These are phyloP conservation scores for Idaea straminata DNA, from an alignment of 2,888 invertebrate species.

Conservation along the genomic window DNA sequence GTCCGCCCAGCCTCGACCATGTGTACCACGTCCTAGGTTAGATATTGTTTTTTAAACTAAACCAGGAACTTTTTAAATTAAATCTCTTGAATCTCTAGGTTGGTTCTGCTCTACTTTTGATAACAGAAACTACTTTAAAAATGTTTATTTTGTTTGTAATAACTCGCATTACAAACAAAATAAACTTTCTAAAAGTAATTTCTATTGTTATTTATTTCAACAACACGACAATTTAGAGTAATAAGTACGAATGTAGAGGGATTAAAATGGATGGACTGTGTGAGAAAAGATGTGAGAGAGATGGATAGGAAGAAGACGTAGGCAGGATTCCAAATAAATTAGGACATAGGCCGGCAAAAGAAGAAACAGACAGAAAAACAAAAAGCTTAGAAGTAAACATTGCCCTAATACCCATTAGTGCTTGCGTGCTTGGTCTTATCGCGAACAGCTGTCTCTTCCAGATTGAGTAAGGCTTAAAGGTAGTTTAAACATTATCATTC, in stretches of 20 bases:
- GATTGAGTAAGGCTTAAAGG: too few relatives aligned
- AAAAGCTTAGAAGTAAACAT: too few relatives aligned
- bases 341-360: too few relatives aligned
- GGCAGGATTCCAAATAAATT: too few relatives aligned
- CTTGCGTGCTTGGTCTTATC: too few relatives aligned
- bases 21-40: too few relatives aligned
- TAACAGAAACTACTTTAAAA: not conserved
- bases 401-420: too few relatives aligned
- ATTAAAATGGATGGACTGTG: not conserved
- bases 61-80: slow-evolving; percentile 9
- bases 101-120: not conserved
- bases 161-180: not conserved
- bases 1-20: slow-evolving; percentile 32
- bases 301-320: too few relatives aligned
- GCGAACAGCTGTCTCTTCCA: too few relatives aligned
- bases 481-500: not conserved
- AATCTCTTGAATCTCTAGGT: slow-evolving; percentile 2
- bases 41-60: slow-evolving; percentile 29
- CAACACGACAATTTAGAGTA: not conserved
- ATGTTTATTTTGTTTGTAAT: not conserved
- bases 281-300: not conserved
- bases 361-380: too few relatives aligned
- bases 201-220: not conserved
- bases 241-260: too few relatives aligned
- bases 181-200: not conserved